These are phyloP conservation scores for Aphidoletes aphidimyza DNA, from an alignment of 2,888 invertebrate species.

Conservation along the genomic window DNA sequence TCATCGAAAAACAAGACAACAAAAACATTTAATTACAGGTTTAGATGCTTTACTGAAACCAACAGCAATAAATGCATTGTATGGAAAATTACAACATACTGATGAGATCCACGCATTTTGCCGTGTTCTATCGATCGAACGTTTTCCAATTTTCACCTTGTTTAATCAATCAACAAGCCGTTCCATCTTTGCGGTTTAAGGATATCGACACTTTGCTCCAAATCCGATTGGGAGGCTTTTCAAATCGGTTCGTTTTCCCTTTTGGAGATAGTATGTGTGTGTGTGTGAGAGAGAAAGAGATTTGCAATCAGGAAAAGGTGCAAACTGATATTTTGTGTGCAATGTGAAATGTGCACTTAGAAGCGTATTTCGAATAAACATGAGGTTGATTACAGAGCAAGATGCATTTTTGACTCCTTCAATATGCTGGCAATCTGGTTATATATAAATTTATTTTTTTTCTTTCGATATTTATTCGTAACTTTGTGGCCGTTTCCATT, in stretches of 20 bases:
- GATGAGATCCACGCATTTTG: not conserved
- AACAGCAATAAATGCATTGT: not conserved
- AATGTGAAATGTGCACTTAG: not conserved
- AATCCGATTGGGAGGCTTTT: too few species aligned
- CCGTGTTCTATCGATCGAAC: not conserved
- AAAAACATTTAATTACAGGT: conserved; percentile 10
- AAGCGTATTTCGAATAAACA: not conserved
- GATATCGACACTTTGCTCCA: too few species aligned
- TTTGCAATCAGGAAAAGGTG: conserved; percentile 1
- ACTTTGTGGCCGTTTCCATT: not conserved
- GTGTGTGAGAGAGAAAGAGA: too few species aligned
- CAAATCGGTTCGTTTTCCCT: too few species aligned
- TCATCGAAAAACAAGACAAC: not conserved
- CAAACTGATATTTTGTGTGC: not conserved
- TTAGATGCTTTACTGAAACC: too few species aligned
- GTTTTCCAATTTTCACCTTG: conserved; percentile 53
- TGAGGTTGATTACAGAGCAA: not conserved
- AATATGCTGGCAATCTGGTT: not conserved
- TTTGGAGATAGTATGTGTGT: too few species aligned
- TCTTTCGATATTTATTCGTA: not conserved
- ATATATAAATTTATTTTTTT: not conserved
- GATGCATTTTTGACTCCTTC: not conserved
- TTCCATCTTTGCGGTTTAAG: not conserved
- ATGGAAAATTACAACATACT: not conserved
- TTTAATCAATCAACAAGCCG: conserved; percentile 57